Evolutionary conservation across 2,797 vertebrate genomes (phyloP).

Genomic region (Crenuchus spilurus): DNA sequence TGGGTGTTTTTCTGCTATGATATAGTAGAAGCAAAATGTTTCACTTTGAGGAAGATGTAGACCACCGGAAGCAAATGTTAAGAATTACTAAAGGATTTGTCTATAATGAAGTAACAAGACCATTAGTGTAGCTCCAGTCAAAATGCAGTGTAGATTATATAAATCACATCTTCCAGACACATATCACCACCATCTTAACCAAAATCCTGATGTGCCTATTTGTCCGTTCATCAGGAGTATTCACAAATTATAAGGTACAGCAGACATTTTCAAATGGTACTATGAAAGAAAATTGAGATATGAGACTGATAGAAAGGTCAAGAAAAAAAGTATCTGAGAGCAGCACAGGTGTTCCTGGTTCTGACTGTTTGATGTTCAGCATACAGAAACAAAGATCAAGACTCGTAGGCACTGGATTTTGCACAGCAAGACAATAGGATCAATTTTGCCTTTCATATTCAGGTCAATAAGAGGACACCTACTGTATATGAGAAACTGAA

Average conservation of each 20-base stretch:
- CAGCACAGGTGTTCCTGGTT: neutral
- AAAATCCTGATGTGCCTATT: too few relatives aligned
- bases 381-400: slow-evolving; percentile 1
- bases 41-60: slow-evolving; percentile 17
- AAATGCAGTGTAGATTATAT: neutral
- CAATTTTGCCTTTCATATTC: neutral
- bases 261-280: neutral
- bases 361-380: neutral
- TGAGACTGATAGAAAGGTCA: neutral
- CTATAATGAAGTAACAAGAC: neutral
- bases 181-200: too few relatives aligned
- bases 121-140: neutral
- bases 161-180: too few relatives aligned
- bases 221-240: neutral
- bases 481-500: neutral
- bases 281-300: neutral
- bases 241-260: neutral
- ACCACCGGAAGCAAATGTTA: neutral
- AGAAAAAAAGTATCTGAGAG: neutral
- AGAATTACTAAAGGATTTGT: neutral
- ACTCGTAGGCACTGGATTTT: neutral
- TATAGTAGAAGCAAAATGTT: slow-evolving; percentile 34
- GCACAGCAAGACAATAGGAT: neutral
- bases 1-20: slow-evolving; percentile 14
- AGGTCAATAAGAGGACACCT: neutral